A percentile compares a stretch with the other conserved stretches of the same genome.
These are phyloP conservation scores for Parnassius mnemosyne DNA, from an alignment of 2,888 invertebrate genomes.

Conservation along the genomic window DNA sequence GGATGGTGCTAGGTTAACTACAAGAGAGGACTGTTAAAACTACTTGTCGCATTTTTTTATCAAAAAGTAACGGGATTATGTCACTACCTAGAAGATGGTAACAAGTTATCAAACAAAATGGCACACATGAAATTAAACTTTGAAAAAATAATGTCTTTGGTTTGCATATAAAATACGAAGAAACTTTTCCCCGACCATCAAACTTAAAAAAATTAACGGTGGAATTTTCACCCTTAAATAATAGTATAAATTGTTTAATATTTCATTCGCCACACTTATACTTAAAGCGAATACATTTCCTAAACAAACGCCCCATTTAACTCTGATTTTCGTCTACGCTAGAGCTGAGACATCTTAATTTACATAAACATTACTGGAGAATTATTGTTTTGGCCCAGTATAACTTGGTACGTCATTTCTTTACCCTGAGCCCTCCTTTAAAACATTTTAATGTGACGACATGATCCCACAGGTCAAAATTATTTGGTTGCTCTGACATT, in stretches of 20 bases:
- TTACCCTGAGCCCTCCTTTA: constrained; percentile 16
- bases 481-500: constrained; percentile 22
- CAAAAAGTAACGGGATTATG: no score
- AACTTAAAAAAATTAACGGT: no score
- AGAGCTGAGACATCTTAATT: constrained; percentile 36
- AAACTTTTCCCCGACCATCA: no score
- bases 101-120: no score
- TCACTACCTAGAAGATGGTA: no score
- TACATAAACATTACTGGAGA: constrained; percentile 31
- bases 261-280: constrained; percentile 13
- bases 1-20: no score
- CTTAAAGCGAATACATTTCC: constrained; percentile 27
- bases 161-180: no score
- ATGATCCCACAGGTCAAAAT: constrained; percentile 29
- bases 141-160: no score
- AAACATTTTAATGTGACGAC: constrained; percentile 21
- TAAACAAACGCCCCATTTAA: constrained; percentile 30
- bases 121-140: no score
- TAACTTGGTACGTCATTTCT: constrained; percentile 30
- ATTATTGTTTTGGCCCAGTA: constrained; percentile 21
- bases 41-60: no score
- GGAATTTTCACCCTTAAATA: no score
- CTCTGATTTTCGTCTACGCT: constrained; percentile 28
- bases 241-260: constrained; percentile 12
- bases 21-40: no score